Conservation (phyloP, 2,888 invertebrate genomes). For the Drosophila anomelani region DNA sequence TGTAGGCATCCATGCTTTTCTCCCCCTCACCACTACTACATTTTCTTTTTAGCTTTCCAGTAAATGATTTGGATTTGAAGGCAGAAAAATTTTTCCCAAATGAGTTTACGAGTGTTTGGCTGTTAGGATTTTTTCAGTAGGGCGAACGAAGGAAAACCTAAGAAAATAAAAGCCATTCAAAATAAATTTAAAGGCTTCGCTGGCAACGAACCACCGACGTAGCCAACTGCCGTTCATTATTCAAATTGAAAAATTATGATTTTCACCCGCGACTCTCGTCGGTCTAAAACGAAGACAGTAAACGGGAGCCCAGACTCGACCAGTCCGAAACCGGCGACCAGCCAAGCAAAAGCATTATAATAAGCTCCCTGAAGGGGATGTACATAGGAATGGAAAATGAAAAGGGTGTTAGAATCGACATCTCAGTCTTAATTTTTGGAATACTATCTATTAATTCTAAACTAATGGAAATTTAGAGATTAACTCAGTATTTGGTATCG, state of each 20-base stretch:
- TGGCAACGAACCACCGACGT: constrained; percentile 39
- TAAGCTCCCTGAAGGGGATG: constrained; percentile 76
- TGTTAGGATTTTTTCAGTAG: constrained; percentile 51
- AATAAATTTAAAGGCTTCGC: constrained; percentile 77
- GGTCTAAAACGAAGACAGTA: constrained; percentile 41
- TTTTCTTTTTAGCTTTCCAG: constrained; percentile 54
- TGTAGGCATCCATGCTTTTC: constrained; percentile 15
- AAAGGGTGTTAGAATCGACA: neutral
- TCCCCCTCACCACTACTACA: constrained; percentile 9
- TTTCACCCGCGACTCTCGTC: constrained; percentile 62
- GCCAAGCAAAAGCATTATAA: constrained; percentile 66
- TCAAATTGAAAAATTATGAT: constrained; percentile 80
- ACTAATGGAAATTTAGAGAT: neutral
- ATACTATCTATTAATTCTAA: constrained; percentile 57
- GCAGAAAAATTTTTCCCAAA: constrained; percentile 62
- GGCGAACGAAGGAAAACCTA: constrained; percentile 32
- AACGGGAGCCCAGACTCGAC: constrained; percentile 1
- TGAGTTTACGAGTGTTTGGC: constrained; percentile 78
- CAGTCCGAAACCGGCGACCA: constrained; percentile 49
- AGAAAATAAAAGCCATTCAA: constrained; percentile 58
- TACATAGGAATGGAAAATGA: constrained; percentile 19
- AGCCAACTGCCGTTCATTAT: constrained; percentile 68
- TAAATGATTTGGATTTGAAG: constrained; percentile 71
- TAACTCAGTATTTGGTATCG: neutral
- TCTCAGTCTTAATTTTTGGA: constrained; percentile 40